A percentile compares a stretch with the other conserved stretches of the same genome.
phyloP scores from a whole-genome alignment of 2,888 invertebrate species.

The Standfussiana lucernea region DNA sequence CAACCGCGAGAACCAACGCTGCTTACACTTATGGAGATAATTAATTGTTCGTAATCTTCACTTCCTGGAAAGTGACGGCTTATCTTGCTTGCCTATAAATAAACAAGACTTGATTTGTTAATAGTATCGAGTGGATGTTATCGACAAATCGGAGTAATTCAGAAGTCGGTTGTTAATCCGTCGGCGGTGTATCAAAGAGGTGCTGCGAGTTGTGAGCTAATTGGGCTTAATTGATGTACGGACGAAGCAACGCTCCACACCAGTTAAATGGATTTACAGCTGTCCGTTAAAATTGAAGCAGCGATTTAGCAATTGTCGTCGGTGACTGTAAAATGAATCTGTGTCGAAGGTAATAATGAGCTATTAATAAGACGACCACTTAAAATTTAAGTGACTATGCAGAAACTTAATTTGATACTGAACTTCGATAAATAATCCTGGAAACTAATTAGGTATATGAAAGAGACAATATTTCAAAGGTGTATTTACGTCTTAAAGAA shows the following conservation, averaged over 20 bases:
- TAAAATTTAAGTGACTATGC: not conserved
- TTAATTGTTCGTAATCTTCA: conserved; percentile 66
- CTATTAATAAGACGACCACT: conserved; percentile 27
- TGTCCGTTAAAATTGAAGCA: conserved; percentile 76
- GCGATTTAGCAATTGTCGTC: conserved; percentile 77
- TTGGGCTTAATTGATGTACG: conserved; percentile 84
- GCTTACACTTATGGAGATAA: conserved; percentile 68
- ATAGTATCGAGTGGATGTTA: conserved; percentile 49
- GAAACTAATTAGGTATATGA: conserved; percentile 1
- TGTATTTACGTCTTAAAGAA: not conserved
- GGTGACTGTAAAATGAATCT: conserved; percentile 69
- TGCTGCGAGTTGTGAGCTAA: conserved; percentile 76
- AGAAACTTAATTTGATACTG: conserved; percentile 7
- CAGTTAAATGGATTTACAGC: conserved; percentile 84
- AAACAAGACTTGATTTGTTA: conserved; percentile 57
- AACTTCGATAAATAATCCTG: not conserved
- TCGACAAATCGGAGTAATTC: conserved; percentile 70
- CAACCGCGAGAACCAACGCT: conserved; percentile 75
- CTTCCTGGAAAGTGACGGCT: conserved; percentile 79
- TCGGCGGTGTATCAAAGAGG: conserved; percentile 81
- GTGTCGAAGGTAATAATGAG: conserved; percentile 65
- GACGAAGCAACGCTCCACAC: conserved; percentile 77
- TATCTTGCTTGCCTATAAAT: conserved; percentile 60
- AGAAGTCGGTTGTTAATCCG: conserved; percentile 70
- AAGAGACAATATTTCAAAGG: conserved; percentile 12